A percentile compares a stretch with the other conserved stretches of the same genome.
These are phyloP conservation scores for Leptopilina boulardi DNA, from an alignment of 1,140 invertebrate species.

Conservation along the genomic window DNA sequence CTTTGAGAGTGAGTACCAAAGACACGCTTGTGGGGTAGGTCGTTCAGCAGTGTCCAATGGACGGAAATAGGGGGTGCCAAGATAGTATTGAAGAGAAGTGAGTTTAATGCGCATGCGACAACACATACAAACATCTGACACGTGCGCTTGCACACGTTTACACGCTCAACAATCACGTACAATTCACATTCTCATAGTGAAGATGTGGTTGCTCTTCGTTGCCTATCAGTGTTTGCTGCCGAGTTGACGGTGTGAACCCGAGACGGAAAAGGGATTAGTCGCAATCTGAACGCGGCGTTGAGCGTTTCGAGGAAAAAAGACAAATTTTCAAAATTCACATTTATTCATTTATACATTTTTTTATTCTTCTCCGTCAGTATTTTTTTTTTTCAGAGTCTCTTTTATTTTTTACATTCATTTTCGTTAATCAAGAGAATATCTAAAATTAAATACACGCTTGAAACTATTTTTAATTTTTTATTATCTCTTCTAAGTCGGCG, in stretches of 20 bases:
- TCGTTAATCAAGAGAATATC: neutral
- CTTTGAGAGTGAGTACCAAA: conserved; percentile 12
- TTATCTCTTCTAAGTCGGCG: conserved; percentile 21
- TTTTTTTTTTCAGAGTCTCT: neutral
- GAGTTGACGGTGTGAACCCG: conserved; percentile 41
- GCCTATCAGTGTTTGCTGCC: conserved; percentile 45
- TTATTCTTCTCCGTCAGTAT: neutral
- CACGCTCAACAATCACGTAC: conserved; percentile 16
- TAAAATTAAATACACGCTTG: conserved; percentile 43
- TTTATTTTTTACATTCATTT: neutral
- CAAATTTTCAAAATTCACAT: too few species aligned
- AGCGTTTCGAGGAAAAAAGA: conserved; percentile 43
- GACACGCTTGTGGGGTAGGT: conserved; percentile 28
- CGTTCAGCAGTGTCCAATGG: neutral
- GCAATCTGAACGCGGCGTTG: conserved; percentile 65
- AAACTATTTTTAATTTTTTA: conserved; percentile 34
- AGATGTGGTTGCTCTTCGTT: neutral
- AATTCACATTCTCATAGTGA: neutral
- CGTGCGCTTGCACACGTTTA: conserved; percentile 43
- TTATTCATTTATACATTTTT: neutral
- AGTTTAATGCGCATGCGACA: neutral
- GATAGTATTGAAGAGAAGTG: neutral
- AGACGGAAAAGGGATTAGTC: conserved; percentile 63
- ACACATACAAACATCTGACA: conserved; percentile 36
- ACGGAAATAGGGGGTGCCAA: conserved; percentile 5